phyloP scores from a whole-genome alignment of 2,888 invertebrate species.

The Aphodius granarius region DNA sequence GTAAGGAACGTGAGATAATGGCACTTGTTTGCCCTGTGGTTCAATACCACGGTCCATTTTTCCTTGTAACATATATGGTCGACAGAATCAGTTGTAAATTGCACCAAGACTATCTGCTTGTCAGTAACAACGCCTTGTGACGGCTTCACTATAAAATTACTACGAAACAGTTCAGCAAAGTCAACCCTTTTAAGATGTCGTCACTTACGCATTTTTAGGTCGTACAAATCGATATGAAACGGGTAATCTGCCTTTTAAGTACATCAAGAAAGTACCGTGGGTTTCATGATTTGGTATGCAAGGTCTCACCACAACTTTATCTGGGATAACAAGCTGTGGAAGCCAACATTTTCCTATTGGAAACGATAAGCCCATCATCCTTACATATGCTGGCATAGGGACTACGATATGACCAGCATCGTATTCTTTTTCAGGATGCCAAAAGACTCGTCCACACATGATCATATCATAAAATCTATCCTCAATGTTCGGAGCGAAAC shows the following conservation, averaged over 20 bases:
- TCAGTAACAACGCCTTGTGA: conserved; percentile 51
- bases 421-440: conserved; percentile 33
- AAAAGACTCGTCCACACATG: conserved; percentile 44
- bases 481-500: conserved; percentile 44
- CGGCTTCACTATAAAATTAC: conserved; percentile 53
- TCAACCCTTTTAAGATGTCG: background rate
- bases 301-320: conserved; percentile 40
- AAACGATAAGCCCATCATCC: conserved; percentile 42
- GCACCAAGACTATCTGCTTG: conserved; percentile 50
- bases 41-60: conserved; percentile 53
- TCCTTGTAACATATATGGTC: conserved; percentile 48
- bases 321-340: conserved; percentile 40
- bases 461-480: conserved; percentile 43
- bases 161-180: conserved; percentile 33
- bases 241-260: conserved; percentile 49
- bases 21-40: conserved; percentile 46
- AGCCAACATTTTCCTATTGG: conserved; percentile 41
- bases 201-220: conserved; percentile 48
- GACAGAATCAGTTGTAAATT: conserved; percentile 44
- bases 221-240: conserved; percentile 53
- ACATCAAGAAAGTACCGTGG: conserved; percentile 51
- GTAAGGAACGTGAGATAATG: conserved; percentile 50
- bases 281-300: conserved; percentile 39
- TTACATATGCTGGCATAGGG: conserved; percentile 40
- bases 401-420: conserved; percentile 24